phyloP scores from a whole-genome alignment of 2,888 invertebrate genomes.

The Drosophila vallismaia region DNA sequence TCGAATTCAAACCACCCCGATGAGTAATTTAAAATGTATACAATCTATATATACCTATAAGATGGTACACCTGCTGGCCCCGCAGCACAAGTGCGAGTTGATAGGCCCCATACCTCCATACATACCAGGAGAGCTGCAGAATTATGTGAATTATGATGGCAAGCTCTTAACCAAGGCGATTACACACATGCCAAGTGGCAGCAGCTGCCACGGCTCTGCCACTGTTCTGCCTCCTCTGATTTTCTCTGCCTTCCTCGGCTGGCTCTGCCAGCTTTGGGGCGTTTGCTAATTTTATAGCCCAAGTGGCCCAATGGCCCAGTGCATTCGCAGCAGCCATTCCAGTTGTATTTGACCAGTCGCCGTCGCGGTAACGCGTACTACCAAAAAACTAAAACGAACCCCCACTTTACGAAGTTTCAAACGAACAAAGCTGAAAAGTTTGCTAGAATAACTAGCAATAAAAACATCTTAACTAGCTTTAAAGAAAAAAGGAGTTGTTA shows the following conservation, averaged over 20 bases:
- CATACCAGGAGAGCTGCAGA: conserved; percentile 10
- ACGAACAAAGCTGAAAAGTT: conserved; percentile 23
- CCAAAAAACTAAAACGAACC: conserved; percentile 43
- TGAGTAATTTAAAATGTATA: conserved; percentile 66
- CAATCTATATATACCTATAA: conserved; percentile 22
- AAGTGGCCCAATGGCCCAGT: conserved; percentile 61
- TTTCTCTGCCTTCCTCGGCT: too few species aligned
- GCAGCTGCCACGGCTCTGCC: conserved; percentile 21
- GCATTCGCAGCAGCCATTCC: conserved; percentile 82
- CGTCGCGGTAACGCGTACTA: conserved; percentile 49
- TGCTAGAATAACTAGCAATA: background rate
- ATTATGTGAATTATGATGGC: conserved; percentile 65
- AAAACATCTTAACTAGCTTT: conserved; percentile 1
- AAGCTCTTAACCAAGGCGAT: conserved; percentile 53
- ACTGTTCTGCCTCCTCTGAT: conserved; percentile 15
- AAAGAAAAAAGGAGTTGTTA: background rate
- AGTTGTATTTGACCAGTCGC: conserved; percentile 83
- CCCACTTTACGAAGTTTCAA: conserved; percentile 33
- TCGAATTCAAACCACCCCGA: conserved; percentile 38
- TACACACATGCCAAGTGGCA: conserved; percentile 46
- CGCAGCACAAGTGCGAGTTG: conserved; percentile 68
- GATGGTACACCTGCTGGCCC: conserved; percentile 72
- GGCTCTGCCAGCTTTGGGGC: conserved; percentile 56
- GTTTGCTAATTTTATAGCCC: conserved; percentile 75
- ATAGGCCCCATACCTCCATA: conserved; percentile 57